Evolutionary conservation across 2,113 vertebrate species (phyloP).

Genomic region (Aspiorhynchus laticeps): DNA sequence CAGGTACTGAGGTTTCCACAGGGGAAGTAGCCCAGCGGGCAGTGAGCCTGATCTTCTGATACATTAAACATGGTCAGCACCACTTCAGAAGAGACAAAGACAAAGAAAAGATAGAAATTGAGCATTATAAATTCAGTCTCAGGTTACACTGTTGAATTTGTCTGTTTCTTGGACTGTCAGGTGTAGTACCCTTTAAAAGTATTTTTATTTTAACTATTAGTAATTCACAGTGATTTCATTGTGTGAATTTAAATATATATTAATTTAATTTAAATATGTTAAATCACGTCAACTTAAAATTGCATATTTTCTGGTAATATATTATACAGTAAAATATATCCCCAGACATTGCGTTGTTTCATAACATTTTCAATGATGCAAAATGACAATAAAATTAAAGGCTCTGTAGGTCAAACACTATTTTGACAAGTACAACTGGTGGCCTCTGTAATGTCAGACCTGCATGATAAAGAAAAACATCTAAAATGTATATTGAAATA

Average conservation of each 20-base stretch:
- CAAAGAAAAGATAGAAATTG: not conserved
- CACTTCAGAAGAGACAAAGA: constrained; percentile 60
- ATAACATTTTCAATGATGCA: too few relatives aligned
- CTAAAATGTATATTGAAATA: not conserved
- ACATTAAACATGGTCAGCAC: constrained; percentile 69
- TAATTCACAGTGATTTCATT: not conserved
- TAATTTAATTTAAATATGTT: not conserved
- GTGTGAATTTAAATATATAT: too few relatives aligned
- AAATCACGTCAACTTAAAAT: not conserved
- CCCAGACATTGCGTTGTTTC: too few relatives aligned
- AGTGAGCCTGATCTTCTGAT: constrained; percentile 70
- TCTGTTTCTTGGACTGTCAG: not conserved
- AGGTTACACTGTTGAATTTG: not conserved
- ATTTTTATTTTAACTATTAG: not conserved
- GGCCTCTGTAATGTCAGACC: not conserved
- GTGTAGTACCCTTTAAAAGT: not conserved
- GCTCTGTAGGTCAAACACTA: not conserved
- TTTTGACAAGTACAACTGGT: not conserved
- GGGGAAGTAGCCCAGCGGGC: constrained; percentile 90
- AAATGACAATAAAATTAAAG: not conserved
- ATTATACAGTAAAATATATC: too few relatives aligned
- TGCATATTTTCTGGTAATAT: not conserved
- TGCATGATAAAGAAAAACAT: too few relatives aligned
- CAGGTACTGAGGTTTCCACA: constrained; percentile 90
- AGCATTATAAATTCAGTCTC: not conserved